These are phyloP conservation scores for Heliconius congener DNA, from an alignment of 1,140 invertebrate species.

Conservation along the genomic window DNA sequence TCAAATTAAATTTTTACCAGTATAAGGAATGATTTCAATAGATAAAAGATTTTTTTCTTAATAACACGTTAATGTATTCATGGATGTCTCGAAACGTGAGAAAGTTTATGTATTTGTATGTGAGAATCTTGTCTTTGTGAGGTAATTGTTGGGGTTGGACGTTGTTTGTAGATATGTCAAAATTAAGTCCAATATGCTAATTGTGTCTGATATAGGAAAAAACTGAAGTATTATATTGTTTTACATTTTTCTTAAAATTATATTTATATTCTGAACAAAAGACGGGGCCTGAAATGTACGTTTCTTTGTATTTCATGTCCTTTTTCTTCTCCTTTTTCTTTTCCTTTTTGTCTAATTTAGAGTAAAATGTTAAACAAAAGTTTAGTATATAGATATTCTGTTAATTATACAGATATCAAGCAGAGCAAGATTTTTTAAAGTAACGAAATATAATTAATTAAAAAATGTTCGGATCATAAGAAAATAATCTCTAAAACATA, in stretches of 20 bases:
- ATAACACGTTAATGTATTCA: constrained; percentile 72
- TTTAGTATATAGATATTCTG: background rate
- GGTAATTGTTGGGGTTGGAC: constrained; percentile 72
- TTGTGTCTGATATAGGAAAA: constrained; percentile 27
- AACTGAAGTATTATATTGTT: background rate
- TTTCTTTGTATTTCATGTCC: background rate
- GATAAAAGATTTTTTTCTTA: constrained; percentile 66
- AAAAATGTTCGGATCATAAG: background rate
- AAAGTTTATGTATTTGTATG: constrained; percentile 59
- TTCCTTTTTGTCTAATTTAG: background rate
- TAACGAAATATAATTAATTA: constrained; percentile 25
- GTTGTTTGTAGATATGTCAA: constrained; percentile 75
- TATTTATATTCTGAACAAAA: background rate
- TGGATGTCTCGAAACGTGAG: constrained; percentile 63
- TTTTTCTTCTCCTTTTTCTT: too few relatives aligned
- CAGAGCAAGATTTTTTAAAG: constrained; percentile 13
- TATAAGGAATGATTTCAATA: constrained; percentile 53
- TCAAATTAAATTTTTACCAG: constrained; percentile 68
- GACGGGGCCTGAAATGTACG: background rate
- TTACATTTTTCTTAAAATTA: background rate
- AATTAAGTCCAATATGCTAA: constrained; percentile 68
- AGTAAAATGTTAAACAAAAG: constrained; percentile 6
- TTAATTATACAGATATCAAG: background rate
- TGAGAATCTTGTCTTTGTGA: constrained; percentile 70
- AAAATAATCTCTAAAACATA: constrained; percentile 38